Base-by-base conservation (phyloP, 1,140 invertebrate genomes). In the Psix sp. region DNA sequence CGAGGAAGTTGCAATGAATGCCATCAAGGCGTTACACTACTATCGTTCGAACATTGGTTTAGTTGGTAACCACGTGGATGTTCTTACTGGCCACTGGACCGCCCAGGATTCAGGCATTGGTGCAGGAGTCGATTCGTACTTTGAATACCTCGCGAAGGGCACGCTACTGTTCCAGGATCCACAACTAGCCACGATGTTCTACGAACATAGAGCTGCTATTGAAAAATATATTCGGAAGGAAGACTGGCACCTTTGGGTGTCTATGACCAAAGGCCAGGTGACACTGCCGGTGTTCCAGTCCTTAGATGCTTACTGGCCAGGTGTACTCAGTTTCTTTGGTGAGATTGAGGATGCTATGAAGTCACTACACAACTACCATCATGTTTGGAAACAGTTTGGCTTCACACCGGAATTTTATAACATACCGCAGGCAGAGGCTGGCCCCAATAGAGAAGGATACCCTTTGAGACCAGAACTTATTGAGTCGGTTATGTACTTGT, bases 361-460 rank as follows among this genome's bases (percentile, higher is more conserved):
- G 80, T 96, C 96, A 4, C 88, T 99, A 18, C 93, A 96, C 77
- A 98, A 98, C 85, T 99, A 99, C 84, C 95, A 98, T 81, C 93
- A 95, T 78, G 95, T 99, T 0, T 97, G 95, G 95, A 94, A 94
- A 74, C 95, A 98, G 83, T 99, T 96, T 88, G 98, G 98, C 0
- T 98, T 98, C 82, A 94, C 95, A 1, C 98, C 98, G 1, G 98
- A 99, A 86, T 97, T 99, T 81, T 99, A 98, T 84, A 98, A 98
- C 81, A 95, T 99, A 72, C 91, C 93, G 2, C 93, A 95, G 67
- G 92, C 91, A 13, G 94, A 97, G 84, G 93, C 94, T 1, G 92
- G 94, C 0, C 88, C 90, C 5, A 93, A 95, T 68, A 88, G 97
- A 35, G 96, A 98, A 86, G 94, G 96, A 6, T 99, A 99, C 86